These are phyloP conservation scores for Polydrusus pterygomalis DNA, from an alignment of 2,888 invertebrate genomes.

Conservation along the genomic window DNA sequence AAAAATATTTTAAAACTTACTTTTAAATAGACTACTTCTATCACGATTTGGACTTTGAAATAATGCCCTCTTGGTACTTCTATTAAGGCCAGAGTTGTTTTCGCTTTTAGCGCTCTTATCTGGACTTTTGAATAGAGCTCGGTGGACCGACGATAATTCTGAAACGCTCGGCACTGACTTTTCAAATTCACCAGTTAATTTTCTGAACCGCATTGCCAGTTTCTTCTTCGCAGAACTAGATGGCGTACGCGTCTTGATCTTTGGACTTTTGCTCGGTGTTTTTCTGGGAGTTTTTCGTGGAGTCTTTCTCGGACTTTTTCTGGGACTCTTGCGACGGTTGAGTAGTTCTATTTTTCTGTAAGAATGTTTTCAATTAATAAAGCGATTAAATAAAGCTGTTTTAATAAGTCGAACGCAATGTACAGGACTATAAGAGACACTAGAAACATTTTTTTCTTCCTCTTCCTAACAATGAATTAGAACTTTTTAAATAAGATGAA, in stretches of 20 bases:
- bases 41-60: constrained; percentile 80
- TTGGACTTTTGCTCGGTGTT: constrained; percentile 75
- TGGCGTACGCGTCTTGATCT: constrained; percentile 66
- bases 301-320: constrained; percentile 66
- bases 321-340: constrained; percentile 67
- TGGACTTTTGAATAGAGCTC: constrained; percentile 86
- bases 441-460: too few relatives aligned
- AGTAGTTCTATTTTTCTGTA: constrained; percentile 70
- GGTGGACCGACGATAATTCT: constrained; percentile 72
- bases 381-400: too few relatives aligned
- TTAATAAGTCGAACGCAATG: too few relatives aligned
- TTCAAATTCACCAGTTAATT: constrained; percentile 64
- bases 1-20: constrained; percentile 57
- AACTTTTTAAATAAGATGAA: too few relatives aligned
- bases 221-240: constrained; percentile 79
- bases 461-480: too few relatives aligned
- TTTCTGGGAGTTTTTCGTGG: constrained; percentile 69
- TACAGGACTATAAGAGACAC: too few relatives aligned
- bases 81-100: constrained; percentile 31
- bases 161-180: constrained; percentile 59
- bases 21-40: constrained; percentile 57
- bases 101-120: constrained; percentile 59
- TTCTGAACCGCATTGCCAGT: constrained; percentile 67
- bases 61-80: constrained; percentile 78
- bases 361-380: constrained; percentile 21